These are phyloP conservation scores for Plusia festucae DNA, from an alignment of 2,888 invertebrate genomes.

Conservation along the genomic window DNA sequence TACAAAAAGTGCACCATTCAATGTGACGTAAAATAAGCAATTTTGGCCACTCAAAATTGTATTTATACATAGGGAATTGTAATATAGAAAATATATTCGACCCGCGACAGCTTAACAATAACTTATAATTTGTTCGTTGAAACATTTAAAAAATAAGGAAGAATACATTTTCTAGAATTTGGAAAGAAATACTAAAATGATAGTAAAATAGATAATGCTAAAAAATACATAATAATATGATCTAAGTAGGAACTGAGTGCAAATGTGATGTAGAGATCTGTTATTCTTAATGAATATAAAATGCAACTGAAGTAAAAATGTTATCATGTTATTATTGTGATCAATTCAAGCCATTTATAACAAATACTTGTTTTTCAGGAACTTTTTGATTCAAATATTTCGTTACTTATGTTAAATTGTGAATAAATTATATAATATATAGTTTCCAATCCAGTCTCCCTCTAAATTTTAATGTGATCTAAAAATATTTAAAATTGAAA, in stretches of 20 bases:
- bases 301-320: constrained; percentile 78
- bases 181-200: constrained; percentile 50
- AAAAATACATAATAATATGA: constrained; percentile 78
- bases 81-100: constrained; percentile 74
- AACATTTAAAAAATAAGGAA: constrained; percentile 67
- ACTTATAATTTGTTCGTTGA: constrained; percentile 60
- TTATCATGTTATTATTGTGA: constrained; percentile 48
- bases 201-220: constrained; percentile 77
- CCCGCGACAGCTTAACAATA: constrained; percentile 63
- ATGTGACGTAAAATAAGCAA: constrained; percentile 71
- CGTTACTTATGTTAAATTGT: constrained; percentile 45
- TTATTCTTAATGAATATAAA: constrained; percentile 78
- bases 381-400: constrained; percentile 59
- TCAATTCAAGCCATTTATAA: constrained; percentile 51
- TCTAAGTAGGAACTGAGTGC: constrained; percentile 89
- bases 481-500: constrained; percentile 13
- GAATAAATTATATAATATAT: constrained; percentile 48
- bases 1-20: constrained; percentile 81
- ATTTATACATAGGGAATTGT: constrained; percentile 64
- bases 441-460: constrained; percentile 48
- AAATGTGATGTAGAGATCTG: constrained; percentile 85
- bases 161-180: constrained; percentile 77
- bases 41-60: constrained; percentile 84
- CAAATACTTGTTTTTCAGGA: constrained; percentile 61
- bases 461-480: constrained; percentile 20